A percentile compares a stretch with the other conserved stretches of the same genome.
phyloP scores from a whole-genome alignment of 2,113 vertebrate genomes.

The Scophthalmus maximus region DNA sequence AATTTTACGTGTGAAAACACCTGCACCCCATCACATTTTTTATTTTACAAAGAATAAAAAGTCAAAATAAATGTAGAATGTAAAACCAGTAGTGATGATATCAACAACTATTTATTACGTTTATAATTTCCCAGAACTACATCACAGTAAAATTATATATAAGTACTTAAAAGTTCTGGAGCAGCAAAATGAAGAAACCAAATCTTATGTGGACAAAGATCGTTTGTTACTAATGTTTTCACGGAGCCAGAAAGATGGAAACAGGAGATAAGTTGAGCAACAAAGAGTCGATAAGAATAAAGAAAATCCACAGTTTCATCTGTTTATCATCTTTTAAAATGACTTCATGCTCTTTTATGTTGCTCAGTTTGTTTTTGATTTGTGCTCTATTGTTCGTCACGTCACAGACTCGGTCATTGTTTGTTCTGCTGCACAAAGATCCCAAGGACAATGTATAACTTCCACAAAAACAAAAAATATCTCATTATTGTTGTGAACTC shows the following conservation, averaged over 20 bases:
- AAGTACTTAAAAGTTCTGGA: no score
- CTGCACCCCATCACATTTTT: no score
- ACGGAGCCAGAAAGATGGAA: background rate
- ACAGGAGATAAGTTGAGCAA: background rate
- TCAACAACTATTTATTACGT: no score
- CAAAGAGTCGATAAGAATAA: background rate
- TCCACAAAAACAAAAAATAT: no score
- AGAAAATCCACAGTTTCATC: background rate
- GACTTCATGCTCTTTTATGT: slow-evolving; percentile 1
- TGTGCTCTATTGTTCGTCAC: background rate
- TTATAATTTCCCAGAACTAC: no score
- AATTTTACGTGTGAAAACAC: no score
- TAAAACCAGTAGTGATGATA: no score
- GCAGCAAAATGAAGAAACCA: no score
- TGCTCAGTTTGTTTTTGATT: background rate
- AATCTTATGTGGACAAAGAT: background rate
- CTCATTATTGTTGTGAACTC: no score
- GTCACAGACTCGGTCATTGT: background rate
- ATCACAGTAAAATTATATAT: no score
- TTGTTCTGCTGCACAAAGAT: background rate
- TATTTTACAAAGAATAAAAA: background rate
- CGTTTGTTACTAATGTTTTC: background rate
- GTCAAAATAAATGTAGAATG: no score
- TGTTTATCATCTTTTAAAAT: slow-evolving; percentile 12
- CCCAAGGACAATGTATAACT: no score